A percentile compares a stretch with the other conserved stretches of the same genome.
Conservation (phyloP, 2,797 vertebrate species). For the Synaphobranchus kaupii region DNA sequence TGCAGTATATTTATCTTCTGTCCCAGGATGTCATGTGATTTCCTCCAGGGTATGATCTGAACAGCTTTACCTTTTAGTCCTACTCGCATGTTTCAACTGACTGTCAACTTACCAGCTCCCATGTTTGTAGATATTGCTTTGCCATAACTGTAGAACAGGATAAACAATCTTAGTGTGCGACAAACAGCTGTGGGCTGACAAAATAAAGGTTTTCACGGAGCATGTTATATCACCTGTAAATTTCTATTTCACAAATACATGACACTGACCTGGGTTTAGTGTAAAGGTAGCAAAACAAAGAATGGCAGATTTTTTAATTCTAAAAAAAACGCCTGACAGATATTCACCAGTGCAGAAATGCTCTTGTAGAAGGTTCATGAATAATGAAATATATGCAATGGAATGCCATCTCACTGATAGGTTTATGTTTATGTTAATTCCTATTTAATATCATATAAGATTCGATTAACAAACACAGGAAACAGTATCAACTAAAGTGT, state of each 20-base stretch:
- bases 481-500: too few species aligned
- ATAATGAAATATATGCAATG: neutral
- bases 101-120: conserved; percentile 60
- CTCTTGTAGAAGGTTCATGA: neutral
- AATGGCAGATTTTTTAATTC: neutral
- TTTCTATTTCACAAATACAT: neutral
- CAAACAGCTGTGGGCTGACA: neutral
- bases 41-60: neutral
- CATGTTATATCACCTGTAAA: neutral
- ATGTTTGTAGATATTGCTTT: conserved; percentile 28
- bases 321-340: neutral
- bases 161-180: conserved; percentile 18
- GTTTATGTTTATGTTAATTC: neutral
- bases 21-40: neutral
- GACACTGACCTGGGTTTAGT: too few species aligned
- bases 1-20: neutral
- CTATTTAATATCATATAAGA: too few species aligned
- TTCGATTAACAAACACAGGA: too few species aligned
- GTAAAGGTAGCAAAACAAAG: neutral
- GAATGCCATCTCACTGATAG: neutral
- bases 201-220: neutral
- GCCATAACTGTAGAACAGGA: conserved; percentile 53
- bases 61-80: neutral
- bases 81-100: neutral
- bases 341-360: neutral